A percentile compares a stretch with the other conserved stretches of the same genome.
These are phyloP conservation scores for Netelia fuscicornis DNA, from an alignment of 2,888 invertebrate genomes.

Conservation along the genomic window DNA sequence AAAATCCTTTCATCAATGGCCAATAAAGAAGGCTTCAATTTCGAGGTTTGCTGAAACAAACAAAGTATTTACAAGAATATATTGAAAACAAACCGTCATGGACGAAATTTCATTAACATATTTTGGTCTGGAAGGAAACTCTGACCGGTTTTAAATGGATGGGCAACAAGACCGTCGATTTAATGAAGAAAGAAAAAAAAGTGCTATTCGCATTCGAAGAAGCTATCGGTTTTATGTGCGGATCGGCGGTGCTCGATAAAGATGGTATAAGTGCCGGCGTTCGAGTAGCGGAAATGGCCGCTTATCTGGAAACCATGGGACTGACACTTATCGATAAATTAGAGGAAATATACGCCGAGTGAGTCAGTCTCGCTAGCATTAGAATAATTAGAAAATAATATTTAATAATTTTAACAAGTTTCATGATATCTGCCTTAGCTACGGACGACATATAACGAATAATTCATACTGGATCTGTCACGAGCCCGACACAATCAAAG, in stretches of 20 bases:
- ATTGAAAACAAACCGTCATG: neutral
- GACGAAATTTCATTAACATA: neutral
- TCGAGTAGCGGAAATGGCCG: constrained; percentile 91
- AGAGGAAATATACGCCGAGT: constrained; percentile 90
- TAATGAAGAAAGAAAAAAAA: constrained; percentile 89
- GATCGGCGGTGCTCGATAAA: constrained; percentile 95
- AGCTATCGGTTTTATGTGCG: constrained; percentile 99
- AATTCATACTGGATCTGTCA: constrained; percentile 97
- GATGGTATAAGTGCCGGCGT: constrained; percentile 97
- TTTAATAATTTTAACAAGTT: neutral
- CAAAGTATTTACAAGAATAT: neutral
- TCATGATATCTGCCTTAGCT: constrained; percentile 84
- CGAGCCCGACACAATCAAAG: constrained; percentile 89
- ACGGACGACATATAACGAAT: constrained; percentile 95
- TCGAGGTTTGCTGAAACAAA: constrained; percentile 84
- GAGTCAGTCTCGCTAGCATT: constrained; percentile 73
- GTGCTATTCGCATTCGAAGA: constrained; percentile 99
- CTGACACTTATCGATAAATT: constrained; percentile 88
- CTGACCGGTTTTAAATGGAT: constrained; percentile 99
- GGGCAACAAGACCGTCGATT: constrained; percentile 94
- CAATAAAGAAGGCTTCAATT: constrained; percentile 91
- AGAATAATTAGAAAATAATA: neutral
- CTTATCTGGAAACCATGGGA: constrained; percentile 88
- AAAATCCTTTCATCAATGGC: constrained; percentile 95
- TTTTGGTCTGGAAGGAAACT: constrained; percentile 90